Evolutionary conservation across 2,113 vertebrate species (phyloP), one percentile per base, ranked within the genome.

Genomic region (Arizona elegans): DNA sequence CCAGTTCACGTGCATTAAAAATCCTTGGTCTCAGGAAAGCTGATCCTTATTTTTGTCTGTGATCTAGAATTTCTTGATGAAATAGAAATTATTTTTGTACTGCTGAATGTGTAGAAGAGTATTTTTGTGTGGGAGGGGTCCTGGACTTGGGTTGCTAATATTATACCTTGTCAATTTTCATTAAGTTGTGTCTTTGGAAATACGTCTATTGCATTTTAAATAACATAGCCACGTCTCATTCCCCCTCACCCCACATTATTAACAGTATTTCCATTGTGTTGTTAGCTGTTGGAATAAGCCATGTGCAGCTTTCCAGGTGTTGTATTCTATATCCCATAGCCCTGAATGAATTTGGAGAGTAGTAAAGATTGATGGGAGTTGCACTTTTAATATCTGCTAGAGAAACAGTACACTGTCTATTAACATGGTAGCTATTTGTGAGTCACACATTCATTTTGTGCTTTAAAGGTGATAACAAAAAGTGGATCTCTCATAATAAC

Each of bases 31-130:
- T 6, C 23, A 0, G 0, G 56, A 53, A 85, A 62, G 3, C 24
- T 86, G 86, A 17, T 11, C 92, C 87, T 54, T 2, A 10, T 92
- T 92, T 86, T 8, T 81, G 90, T 85, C 21, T 95, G 59, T 90
- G 88, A 43, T 53, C 43, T 53, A 56, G 53, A 3, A 81, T 94
- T 94, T 50, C 81, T 86, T 53, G 92, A 38, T n/a, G 59, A 86
- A 59, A 54, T 54, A 54, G 54, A 24, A 33, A 6, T 13, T 47
- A 50, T 21, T 29, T 52, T 47, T 6, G 23, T 0, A 33, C 13
- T 62, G 21, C 21, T 43, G 29, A 86, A 50, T 24, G 11, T 3
- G 6, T n/a, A 50, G 1, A 56, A 85, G 38, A 58, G 33, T 86
- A 19, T 11, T 38, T 86, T 13, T 11, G 24, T 58, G 19, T 0